Evolutionary conservation across 2,113 vertebrate genomes (phyloP), one percentile per base, ranked within the genome.

Genomic region (Lota lota): DNA sequence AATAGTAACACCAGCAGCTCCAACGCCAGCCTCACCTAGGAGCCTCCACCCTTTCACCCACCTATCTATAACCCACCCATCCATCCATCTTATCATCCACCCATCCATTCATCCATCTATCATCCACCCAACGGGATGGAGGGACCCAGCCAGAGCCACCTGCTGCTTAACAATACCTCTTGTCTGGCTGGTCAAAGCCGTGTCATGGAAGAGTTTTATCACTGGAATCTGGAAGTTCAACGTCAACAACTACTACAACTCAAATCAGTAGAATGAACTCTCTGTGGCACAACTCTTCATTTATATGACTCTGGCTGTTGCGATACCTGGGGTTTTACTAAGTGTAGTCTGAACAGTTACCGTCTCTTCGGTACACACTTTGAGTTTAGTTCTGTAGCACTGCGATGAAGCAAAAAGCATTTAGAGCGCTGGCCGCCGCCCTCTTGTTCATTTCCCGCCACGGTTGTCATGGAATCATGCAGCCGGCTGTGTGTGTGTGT

Each of bases 1-100:
- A 96, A 93, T 88, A 98, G 96, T 40, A 91, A 91, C 0, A 96
- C 95, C 63, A 98, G 96, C 92, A 98, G 96, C 87, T 98, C 96
- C 76, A 96, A 93, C 12, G 89, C 95, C 88, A 98, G 96, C 89
- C 91, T 97, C 78, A 92, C 93, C 76, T 98, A 96, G 87, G 78
- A 65, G n/a, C 53, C 22, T 21, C 63, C 64, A 3, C 59, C 5
- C 20, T 10, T 11, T 8, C 40, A 47, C 12, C 12, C 40, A 12
- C 10, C 12, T 16, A n/a, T 56, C 17, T 16, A n/a, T n/a, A 4
- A 33, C 28, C 12, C 40, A 14, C 12, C 10, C 63, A 51, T 5
- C 69, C 4, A 53, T 57, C 51, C 76, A 4, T 18, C 53, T 5
- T 8, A 5, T 6, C 40, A 8, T 11, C 53, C 53, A n/a, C 3